A percentile compares a stretch with the other conserved stretches of the same genome.
These are phyloP conservation scores for Ferrisia virgata DNA, from an alignment of 2,888 invertebrate genomes.

Conservation along the genomic window DNA sequence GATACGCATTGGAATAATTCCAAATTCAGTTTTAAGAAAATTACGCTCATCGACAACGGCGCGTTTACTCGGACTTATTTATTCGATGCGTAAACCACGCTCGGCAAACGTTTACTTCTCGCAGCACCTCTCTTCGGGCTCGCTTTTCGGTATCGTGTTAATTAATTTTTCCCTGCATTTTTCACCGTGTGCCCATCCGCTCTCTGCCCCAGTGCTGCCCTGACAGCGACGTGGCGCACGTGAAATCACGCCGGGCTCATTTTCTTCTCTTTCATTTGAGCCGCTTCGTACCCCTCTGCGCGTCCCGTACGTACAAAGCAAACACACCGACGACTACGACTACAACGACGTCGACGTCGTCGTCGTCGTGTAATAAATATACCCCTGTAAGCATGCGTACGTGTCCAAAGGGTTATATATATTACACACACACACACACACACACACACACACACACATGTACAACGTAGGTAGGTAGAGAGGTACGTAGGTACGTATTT, in stretches of 20 bases:
- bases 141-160: too few relatives aligned
- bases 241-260: not conserved
- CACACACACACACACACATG: too few relatives aligned
- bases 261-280: not conserved
- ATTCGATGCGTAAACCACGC: not conserved
- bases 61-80: not conserved
- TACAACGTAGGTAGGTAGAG: too few relatives aligned
- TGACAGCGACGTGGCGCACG: not conserved
- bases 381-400: not conserved
- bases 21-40: slow-evolving; percentile 20
- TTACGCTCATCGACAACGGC: slow-evolving; percentile 5
- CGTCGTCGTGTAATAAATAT: not conserved
- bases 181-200: not conserved
- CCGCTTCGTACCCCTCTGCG: too few relatives aligned
- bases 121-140: not conserved
- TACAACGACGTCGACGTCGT: not conserved
- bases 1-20: slow-evolving; percentile 12
- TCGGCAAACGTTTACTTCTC: not conserved
- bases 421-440: too few relatives aligned
- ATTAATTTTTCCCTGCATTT: not conserved
- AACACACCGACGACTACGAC: not conserved
- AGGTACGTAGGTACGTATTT: too few relatives aligned
- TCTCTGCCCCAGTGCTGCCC: not conserved
- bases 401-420: not conserved
- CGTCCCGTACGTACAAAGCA: not conserved